A percentile compares a stretch with the other conserved stretches of the same genome.
phyloP scores from a whole-genome alignment of 2,888 invertebrate species.

The Napeogenes sylphis region DNA sequence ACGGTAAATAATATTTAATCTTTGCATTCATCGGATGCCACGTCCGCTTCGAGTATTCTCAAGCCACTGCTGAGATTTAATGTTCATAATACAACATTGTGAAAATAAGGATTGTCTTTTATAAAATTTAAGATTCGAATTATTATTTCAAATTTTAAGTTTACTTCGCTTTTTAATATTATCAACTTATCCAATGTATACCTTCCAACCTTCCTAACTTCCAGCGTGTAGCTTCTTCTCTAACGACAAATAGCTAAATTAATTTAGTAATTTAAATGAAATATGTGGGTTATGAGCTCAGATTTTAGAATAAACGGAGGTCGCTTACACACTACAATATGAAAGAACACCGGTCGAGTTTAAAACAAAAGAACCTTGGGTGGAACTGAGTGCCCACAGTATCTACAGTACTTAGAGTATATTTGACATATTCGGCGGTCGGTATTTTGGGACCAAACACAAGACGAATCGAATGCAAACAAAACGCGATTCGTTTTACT shows the following conservation, averaged over 20 bases:
- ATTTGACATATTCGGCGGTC: constrained; percentile 8
- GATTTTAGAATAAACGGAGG: background rate
- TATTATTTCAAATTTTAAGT: too few species aligned
- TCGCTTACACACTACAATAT: background rate
- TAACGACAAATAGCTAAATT: background rate
- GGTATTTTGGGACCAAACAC: constrained; percentile 18
- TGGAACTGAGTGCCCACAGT: background rate
- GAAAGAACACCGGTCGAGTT: background rate
- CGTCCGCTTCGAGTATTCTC: constrained; percentile 24
- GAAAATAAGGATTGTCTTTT: background rate
- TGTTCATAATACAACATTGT: constrained; percentile 15
- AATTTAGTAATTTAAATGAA: background rate
- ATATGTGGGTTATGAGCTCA: background rate
- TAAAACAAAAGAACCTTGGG: constrained; percentile 4
- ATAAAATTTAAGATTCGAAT: too few species aligned
- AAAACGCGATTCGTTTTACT: constrained; percentile 16
- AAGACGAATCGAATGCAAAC: constrained; percentile 21
- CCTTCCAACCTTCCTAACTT: too few species aligned
- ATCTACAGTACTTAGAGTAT: background rate
- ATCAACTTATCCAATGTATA: too few species aligned
- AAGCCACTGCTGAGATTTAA: constrained; percentile 18
- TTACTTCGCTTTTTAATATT: too few species aligned
- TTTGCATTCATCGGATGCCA: constrained; percentile 26
- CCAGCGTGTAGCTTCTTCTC: too few species aligned
- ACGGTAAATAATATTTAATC: constrained; percentile 75